Base-by-base conservation (phyloP, 2,113 vertebrate species). In the Alosa alosa region DNA sequence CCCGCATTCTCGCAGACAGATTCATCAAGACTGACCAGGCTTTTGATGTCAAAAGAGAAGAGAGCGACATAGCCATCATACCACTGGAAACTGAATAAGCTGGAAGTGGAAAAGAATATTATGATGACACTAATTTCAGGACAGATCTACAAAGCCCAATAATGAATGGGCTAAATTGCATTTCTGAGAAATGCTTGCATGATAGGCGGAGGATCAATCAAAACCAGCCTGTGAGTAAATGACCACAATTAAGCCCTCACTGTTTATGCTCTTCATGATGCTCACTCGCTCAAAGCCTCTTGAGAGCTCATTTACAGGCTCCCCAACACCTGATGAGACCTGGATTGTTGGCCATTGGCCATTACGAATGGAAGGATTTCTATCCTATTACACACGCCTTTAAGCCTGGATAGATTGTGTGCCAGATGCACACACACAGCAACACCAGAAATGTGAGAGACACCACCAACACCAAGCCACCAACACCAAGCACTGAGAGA, bases 281-380 rank as follows among this genome's bases (percentile, higher is more conserved):
- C 4, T 25, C 60, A 64, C 60, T 31, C 1, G 10, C 9, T 68
- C 25, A 31, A 1, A 68, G 64, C 20, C 60, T 25, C 60, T 64
- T 1, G 60, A 64, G 20, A 22, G 10, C 0, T 25, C 3, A 64
- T 22, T 64, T 22, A 64, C 57, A 25, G 9, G 25, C 64, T 1
- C 2, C 2, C 9, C 64, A 68, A 68, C 64, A 64, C 57, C 20
- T 68, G n/a, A 31, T 6, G 9, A 68, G 64, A 68, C 64, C 64
- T 6, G 3, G 1, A 6, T 1, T 0, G 0, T 1, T 25, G 25
- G n/a, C n/a, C 3, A 31, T 1, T 25, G 25, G n/a, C n/a, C 3
- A 31, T 68, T 31, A 25, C 64, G 4, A 64, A 64, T n/a, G 9
- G n/a, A 9, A 10, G 2, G n/a, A 68, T 25, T 25, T 25, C n/a